Base-by-base conservation (phyloP, 2,113 vertebrate genomes). In the Nematolebias whitei region DNA sequence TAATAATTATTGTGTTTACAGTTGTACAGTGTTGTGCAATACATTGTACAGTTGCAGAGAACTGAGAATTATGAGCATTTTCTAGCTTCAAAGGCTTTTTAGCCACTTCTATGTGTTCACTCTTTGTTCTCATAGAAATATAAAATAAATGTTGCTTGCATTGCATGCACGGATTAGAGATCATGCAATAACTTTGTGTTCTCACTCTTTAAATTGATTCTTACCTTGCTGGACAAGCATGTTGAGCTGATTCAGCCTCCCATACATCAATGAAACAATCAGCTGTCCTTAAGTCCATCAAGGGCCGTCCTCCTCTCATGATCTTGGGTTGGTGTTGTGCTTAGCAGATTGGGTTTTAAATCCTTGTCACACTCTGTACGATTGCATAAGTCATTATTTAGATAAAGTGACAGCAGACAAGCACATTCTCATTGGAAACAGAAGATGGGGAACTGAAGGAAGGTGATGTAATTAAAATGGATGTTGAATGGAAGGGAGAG, bases 321-420 rank as follows among this genome's bases (percentile, higher is more conserved):
- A 82, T 76, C 72, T 54, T 38, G 20, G 60, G 55, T 66, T 59
- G 55, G 49, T 67, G 63, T 63, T 74, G 68, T 74, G 71, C 52
- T 87, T 71, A 76, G 70, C 57, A 79, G 66, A 82, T 78, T 79
- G 71, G 35, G 35, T 66, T 66, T 82, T 86, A 81, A 78, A 82
- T 84, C 76, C 62, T 73, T 64, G 78, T 69, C 76, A 78, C 65
- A 76, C 72, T 55, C 52, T 49, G 19, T 54, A 50, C 79, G 44
- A 60, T 66, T 71, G 65, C 61, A 80, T 60, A 79, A 74, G 56
- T 71, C 64, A 67, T 85, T 76, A 79, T 81, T 84, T 78, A 78
- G 51, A 74, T 54, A 64, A 70, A 77, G 59, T 79, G 76, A 74
- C 70, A 82, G 67, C 65, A 81, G 51, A 67, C 71, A 76, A 64